phyloP scores from a whole-genome alignment of 2,113 vertebrate genomes.

The Oriolus oriolus region DNA sequence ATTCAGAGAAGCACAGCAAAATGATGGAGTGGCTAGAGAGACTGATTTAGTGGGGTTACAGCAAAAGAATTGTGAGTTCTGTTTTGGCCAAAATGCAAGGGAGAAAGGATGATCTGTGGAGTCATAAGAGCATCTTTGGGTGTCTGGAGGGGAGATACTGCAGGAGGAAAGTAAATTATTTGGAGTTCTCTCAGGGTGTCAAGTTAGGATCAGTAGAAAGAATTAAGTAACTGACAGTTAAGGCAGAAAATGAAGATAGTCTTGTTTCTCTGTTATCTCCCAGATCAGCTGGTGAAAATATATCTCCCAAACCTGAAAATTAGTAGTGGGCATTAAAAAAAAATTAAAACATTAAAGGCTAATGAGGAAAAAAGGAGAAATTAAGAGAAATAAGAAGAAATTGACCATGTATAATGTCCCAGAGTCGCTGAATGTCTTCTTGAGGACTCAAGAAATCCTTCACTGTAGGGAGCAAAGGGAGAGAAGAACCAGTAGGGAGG shows the following conservation, averaged over 20 bases:
- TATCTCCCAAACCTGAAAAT: not conserved
- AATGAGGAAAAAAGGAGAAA: not conserved
- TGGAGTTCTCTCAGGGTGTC: not conserved
- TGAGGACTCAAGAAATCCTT: not conserved
- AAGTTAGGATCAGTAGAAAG: not conserved
- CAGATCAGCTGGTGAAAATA: not conserved
- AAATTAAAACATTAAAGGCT: not conserved
- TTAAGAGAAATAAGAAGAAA: not conserved
- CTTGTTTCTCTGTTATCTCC: not conserved
- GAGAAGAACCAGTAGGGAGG: not conserved
- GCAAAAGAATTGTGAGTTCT: not conserved
- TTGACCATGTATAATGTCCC: not conserved
- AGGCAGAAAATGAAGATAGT: not conserved
- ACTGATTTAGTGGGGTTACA: not conserved
- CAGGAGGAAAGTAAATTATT: not conserved
- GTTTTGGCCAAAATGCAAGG: not conserved
- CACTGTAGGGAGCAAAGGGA: not conserved
- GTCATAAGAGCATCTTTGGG: not conserved
- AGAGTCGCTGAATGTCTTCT: not conserved
- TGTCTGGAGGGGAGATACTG: not conserved
- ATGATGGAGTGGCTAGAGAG: slow-evolving; percentile 13
- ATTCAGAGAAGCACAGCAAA: slow-evolving; percentile 30
- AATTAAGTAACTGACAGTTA: not conserved
- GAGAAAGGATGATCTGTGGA: not conserved
- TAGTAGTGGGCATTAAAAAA: not conserved